Base-by-base conservation (phyloP, 2,113 vertebrate genomes). In the Lepisosteus oculatus region DNA sequence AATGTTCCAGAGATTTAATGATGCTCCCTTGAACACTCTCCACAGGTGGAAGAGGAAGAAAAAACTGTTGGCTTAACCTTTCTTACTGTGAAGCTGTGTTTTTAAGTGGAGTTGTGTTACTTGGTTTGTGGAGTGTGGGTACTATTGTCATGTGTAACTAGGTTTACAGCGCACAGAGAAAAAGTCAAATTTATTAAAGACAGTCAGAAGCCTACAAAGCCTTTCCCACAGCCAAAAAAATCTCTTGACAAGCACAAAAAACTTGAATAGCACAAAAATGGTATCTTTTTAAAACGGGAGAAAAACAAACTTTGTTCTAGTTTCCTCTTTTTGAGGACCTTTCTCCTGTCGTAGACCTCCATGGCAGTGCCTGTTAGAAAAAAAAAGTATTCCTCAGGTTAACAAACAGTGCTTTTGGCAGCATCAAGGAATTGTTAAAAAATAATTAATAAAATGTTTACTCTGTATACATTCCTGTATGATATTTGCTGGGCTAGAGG, bases 341-440 rank as follows among this genome's bases (percentile, higher is more conserved):
- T 57, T 67, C 44, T 45, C 29, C 66, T 54, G n/a, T 67, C 14
- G 0, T 56, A 69, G 47, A 17, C 65, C 69, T 70, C 65, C 70
- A 61, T 51, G 43, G 42, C 54, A 68, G 74, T 70, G 69, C 71
- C 76, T 80, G 74, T 79, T 70, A 72, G 29, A 29, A 29, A 29
- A 29, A 29, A 82, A 63, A 74, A 78, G 61, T 65, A 70, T 78
- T 82, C 84, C 81, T 89, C 84, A 85, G 85, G 82, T 84, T 79
- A 51, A 14, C 72, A 87, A 71, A 78, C 78, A 83, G 77, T 54
- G 29, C 75, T 74, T 75, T 76, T 75, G 57, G 72, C n/a, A 9
- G 17, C 12, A 54, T 12, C 42, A 57, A 76, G 82, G 15, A n/a
- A 29, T 15, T 44, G 42, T 61, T 54, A 47, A 61, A 13, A 15